These are phyloP conservation scores for Aphelinus atriplicis DNA, from an alignment of 1,140 invertebrate species.

Conservation along the genomic window DNA sequence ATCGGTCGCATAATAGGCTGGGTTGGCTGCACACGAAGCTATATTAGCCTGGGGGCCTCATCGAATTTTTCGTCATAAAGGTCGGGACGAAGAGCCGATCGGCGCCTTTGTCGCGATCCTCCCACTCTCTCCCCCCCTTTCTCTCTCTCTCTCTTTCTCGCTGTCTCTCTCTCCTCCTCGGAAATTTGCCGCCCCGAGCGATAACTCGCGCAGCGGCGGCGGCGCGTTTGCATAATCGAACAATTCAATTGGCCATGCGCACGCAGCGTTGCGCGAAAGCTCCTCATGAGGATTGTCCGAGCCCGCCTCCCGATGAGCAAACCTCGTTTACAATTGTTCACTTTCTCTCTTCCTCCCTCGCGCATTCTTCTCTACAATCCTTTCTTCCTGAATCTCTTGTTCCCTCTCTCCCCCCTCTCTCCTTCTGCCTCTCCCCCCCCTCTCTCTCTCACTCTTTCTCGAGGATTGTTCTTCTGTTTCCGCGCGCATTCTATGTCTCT, in stretches of 20 bases:
- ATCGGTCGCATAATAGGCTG: neutral
- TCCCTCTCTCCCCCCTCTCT: neutral
- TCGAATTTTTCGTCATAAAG: neutral
- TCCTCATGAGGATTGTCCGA: constrained; percentile 2
- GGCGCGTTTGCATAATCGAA: constrained; percentile 56
- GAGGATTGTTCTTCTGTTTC: no score
- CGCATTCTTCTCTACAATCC: neutral
- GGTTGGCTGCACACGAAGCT: neutral
- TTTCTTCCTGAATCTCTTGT: neutral
- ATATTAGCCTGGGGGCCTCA: no score
- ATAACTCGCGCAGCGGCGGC: constrained; percentile 28
- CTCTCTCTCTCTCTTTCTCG: neutral
- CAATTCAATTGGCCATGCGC: constrained; percentile 51
- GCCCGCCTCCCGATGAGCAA: constrained; percentile 9
- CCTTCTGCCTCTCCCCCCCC: neutral
- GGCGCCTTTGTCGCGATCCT: no score
- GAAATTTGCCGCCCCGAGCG: constrained; percentile 1
- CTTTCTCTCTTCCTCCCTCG: neutral
- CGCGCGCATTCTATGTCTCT: no score
- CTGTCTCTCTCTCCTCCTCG: neutral
- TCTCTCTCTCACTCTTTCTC: neutral
- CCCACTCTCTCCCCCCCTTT: neutral
- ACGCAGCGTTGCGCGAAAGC: neutral
- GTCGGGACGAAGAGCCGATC: neutral
- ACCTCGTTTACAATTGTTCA: constrained; percentile 13